phyloP scores from a whole-genome alignment of 2,888 invertebrate genomes.

The Callinectes sapidus region DNA sequence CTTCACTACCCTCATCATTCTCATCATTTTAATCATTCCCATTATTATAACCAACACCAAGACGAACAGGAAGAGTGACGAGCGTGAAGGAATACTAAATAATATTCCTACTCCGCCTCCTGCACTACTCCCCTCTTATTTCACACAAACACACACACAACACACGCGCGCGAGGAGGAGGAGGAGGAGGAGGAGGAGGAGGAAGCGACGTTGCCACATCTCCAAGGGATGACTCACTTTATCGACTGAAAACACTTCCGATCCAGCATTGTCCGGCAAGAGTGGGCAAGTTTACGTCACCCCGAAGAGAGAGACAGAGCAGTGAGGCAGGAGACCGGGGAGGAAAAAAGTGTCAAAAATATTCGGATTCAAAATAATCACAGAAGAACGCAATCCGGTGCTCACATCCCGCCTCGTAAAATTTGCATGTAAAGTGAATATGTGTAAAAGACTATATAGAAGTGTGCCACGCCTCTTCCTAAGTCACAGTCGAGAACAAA shows the following conservation, averaged over 20 bases:
- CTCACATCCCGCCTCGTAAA: neutral
- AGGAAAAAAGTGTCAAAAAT: neutral
- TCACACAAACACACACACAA: neutral
- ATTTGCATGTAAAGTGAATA: neutral
- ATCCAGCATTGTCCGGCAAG: conserved; percentile 12
- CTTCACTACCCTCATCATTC: neutral
- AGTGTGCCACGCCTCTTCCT: conserved; percentile 24
- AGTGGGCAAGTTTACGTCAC: conserved; percentile 14
- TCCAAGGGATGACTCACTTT: conserved; percentile 55
- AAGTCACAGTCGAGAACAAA: conserved; percentile 50
- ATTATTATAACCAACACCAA: neutral
- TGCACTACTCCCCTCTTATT: neutral
- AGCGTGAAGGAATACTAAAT: neutral
- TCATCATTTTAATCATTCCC: neutral
- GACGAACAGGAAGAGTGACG: neutral
- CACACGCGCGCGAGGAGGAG: neutral
- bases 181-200: neutral
- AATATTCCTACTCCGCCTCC: neutral
- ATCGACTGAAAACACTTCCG: conserved; percentile 58
- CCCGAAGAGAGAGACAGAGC: neutral
- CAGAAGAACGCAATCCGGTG: neutral
- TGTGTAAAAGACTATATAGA: neutral
- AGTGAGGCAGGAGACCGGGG: neutral
- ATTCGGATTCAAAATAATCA: neutral
- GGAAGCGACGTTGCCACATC: conserved; percentile 50